phyloP scores from a whole-genome alignment of 2,113 vertebrate genomes.

The Aptenodytes patagonicus region DNA sequence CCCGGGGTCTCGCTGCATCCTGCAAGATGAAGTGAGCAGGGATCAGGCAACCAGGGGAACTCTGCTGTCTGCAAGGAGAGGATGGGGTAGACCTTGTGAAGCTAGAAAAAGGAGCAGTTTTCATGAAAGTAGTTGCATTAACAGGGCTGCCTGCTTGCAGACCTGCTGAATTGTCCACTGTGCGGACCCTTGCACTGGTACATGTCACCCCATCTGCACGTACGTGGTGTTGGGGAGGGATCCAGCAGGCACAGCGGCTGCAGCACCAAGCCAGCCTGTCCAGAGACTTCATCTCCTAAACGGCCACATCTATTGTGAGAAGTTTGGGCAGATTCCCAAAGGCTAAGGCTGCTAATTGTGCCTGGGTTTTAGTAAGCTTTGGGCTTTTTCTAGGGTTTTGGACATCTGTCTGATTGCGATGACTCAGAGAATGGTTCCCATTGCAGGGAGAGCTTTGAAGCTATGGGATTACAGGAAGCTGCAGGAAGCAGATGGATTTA shows the following conservation, averaged over 20 bases:
- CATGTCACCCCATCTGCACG: rapidly evolving
- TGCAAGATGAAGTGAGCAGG: rapidly evolving
- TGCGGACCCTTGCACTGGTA: neutral
- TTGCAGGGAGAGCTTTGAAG: conserved; percentile 12
- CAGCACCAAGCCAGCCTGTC: neutral
- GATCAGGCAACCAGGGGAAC: neutral
- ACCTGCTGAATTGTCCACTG: neutral
- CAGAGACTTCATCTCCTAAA: neutral
- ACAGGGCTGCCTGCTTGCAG: neutral
- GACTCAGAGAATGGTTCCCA: neutral
- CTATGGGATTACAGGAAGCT: conserved; percentile 36
- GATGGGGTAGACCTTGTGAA: neutral
- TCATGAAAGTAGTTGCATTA: rapidly evolving
- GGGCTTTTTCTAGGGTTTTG: neutral
- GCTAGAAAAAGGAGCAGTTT: neutral
- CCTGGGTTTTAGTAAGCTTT: neutral
- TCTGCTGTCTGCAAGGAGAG: neutral
- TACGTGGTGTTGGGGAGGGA: rapidly evolving
- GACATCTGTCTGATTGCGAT: neutral
- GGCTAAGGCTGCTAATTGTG: neutral
- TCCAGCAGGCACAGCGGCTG: neutral
- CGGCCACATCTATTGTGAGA: neutral
- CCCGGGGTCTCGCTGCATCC: neutral
- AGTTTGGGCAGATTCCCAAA: neutral
- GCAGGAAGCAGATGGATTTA: conserved; percentile 56